Evolutionary conservation across 2,888 invertebrate genomes (phyloP).

Genomic region (Chrysolina oricalcia): DNA sequence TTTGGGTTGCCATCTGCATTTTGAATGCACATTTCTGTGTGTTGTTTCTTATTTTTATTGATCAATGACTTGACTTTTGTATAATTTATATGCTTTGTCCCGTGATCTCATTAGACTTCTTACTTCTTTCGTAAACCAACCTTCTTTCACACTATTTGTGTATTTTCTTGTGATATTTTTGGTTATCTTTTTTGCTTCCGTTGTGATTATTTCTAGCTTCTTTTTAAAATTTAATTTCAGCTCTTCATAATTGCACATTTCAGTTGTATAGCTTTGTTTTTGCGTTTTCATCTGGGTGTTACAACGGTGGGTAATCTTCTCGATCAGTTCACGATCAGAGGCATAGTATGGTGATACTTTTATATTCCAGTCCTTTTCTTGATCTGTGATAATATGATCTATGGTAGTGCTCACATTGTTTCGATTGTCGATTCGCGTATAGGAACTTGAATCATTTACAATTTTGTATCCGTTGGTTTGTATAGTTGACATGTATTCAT

Average conservation of each 20-base stretch:
- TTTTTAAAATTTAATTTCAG: slow-evolving; percentile 23
- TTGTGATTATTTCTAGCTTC: slow-evolving; percentile 22
- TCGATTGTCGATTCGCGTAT: slow-evolving; percentile 32
- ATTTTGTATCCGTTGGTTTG: slow-evolving; percentile 31
- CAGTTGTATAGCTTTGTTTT: slow-evolving; percentile 25
- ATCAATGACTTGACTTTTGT: slow-evolving; percentile 32
- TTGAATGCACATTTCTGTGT: slow-evolving; percentile 26
- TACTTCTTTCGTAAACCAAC: slow-evolving; percentile 30
- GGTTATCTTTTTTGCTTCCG: slow-evolving; percentile 28
- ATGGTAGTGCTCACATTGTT: slow-evolving; percentile 30
- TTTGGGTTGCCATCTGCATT: too few relatives aligned
- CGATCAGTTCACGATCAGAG: neutral
- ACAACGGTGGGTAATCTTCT: slow-evolving; percentile 17
- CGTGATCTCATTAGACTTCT: slow-evolving; percentile 30
- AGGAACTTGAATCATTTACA: slow-evolving; percentile 27
- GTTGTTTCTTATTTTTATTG: slow-evolving; percentile 31
- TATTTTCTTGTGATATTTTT: slow-evolving; percentile 31
- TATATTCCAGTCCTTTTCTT: slow-evolving; percentile 26
- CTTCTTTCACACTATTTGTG: slow-evolving; percentile 31
- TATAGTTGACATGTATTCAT: slow-evolving; percentile 25
- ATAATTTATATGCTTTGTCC: slow-evolving; percentile 30
- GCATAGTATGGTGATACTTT: slow-evolving; percentile 28
- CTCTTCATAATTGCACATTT: slow-evolving; percentile 23
- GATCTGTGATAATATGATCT: slow-evolving; percentile 38
- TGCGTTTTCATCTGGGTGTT: slow-evolving; percentile 22